Evolutionary conservation across 2,888 invertebrate genomes (phyloP), one percentile per base, ranked within the genome.

Genomic region (Drosophila birchii): DNA sequence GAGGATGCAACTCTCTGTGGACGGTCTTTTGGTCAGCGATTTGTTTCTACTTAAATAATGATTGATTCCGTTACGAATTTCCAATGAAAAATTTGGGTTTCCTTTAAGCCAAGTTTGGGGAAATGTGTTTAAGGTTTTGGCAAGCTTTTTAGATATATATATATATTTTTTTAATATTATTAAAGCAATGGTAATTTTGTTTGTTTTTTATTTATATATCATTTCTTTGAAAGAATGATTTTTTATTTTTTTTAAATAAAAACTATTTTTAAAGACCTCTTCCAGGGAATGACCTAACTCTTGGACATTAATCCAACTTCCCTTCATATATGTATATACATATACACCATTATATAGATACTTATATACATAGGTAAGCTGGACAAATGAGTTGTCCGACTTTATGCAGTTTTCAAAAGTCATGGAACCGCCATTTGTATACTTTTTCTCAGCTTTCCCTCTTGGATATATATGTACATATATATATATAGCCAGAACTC

Each of bases 371-470:
- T 26, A 45, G 45, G 45, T 45, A 45, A 53, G 23, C 23, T 54
- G 60, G 54, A 41, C 60, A 54, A 60, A 60, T 43, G 43, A 44
- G 44, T 44, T 26, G 36, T 26, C 54, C 53, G 36, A 54, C 53
- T 54, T 38, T 38, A 20, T 53, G 36, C 16, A 36, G 18, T 53
- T 41, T 11, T 41, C 9, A 18, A 41, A 41, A 11, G 41, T 41
- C 49, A 20, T 51, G 18, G 18, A 32, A 32, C 32, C 32, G 32
- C 29, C 32, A 2, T 20, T 8, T 49, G 34, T 34, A 20, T 20
- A 34, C 51, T 34, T 51, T 32, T 34, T 34, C 14, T 34, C 51
- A 49, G 49, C 18, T 34, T 20, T 34, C 34, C 16, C 12, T 32
- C 3, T 26, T 34, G 18, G 5, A 16, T 47, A 29, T 38, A 14